These are phyloP conservation scores for Cantharis flavilabris DNA, from an alignment of 2,888 invertebrate genomes.

Conservation along the genomic window DNA sequence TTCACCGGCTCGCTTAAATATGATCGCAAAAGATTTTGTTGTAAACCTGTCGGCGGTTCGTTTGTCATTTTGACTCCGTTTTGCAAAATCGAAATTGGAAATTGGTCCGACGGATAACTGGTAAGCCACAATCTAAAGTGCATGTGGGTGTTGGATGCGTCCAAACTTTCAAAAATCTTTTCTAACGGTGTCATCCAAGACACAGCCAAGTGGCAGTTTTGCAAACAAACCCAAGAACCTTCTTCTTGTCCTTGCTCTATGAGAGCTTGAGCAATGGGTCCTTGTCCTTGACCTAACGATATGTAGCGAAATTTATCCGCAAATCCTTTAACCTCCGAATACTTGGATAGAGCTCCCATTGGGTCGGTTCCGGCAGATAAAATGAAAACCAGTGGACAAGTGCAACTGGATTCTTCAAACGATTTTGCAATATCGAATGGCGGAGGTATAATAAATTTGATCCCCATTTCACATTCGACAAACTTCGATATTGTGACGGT, in stretches of 20 bases:
- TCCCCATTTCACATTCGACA: slow-evolving; percentile 70
- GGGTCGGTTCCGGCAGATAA: slow-evolving; percentile 85
- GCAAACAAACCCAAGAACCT: slow-evolving; percentile 83
- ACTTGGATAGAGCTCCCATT: slow-evolving; percentile 75
- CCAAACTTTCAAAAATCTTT: slow-evolving; percentile 74
- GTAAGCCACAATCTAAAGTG: slow-evolving; percentile 89
- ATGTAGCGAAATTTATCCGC: slow-evolving; percentile 69
- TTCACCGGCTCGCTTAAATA: slow-evolving; percentile 86
- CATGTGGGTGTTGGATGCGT: slow-evolving; percentile 68
- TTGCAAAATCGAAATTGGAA: slow-evolving; percentile 85
- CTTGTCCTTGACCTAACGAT: slow-evolving; percentile 83
- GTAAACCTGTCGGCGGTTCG: slow-evolving; percentile 86
- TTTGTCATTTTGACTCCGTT: slow-evolving; percentile 93
- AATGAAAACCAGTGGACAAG: slow-evolving; percentile 79
- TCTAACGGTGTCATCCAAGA: slow-evolving; percentile 81
- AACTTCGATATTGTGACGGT: slow-evolving; percentile 76
- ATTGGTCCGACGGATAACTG: slow-evolving; percentile 83
- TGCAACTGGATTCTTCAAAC: slow-evolving; percentile 74
- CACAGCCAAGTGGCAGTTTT: slow-evolving; percentile 84
- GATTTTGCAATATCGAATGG: slow-evolving; percentile 79
- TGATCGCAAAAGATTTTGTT: slow-evolving; percentile 82
- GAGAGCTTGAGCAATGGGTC: slow-evolving; percentile 71
- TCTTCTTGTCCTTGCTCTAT: slow-evolving; percentile 70
- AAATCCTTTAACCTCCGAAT: slow-evolving; percentile 73
- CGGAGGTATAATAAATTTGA: slow-evolving; percentile 77